phyloP scores from a whole-genome alignment of 2,113 vertebrate genomes.

The Proterorhinus semilunaris region DNA sequence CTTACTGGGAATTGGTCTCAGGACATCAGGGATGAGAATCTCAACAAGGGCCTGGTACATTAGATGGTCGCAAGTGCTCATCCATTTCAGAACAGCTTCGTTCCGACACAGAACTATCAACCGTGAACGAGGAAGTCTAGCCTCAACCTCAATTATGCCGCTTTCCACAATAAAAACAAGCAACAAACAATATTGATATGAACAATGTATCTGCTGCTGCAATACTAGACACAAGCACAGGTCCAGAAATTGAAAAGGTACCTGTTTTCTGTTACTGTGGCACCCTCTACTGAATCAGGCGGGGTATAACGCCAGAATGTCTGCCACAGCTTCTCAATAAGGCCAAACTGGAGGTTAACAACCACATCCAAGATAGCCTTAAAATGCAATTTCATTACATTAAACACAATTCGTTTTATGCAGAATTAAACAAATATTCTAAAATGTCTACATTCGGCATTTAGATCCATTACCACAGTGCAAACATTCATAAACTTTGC shows the following conservation, averaged over 20 bases:
- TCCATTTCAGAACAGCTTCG: constrained; percentile 90
- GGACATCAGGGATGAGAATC: constrained; percentile 96
- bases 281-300: constrained; percentile 77
- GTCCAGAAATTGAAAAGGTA: constrained; percentile 20
- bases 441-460: constrained; percentile 55
- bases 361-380: constrained; percentile 95
- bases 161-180: background rate
- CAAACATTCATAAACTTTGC: constrained; percentile 45
- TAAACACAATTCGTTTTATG: background rate
- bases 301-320: constrained; percentile 94
- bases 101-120: constrained; percentile 87
- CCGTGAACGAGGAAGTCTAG: constrained; percentile 80
- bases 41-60: constrained; percentile 97
- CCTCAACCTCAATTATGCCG: constrained; percentile 84
- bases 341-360: constrained; percentile 94
- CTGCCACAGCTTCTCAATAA: constrained; percentile 97
- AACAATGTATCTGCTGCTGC: too few species aligned
- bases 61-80: constrained; percentile 94
- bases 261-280: constrained; percentile 80
- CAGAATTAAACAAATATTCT: constrained; percentile 8
- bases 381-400: background rate
- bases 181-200: background rate
- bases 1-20: constrained; percentile 97
- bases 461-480: constrained; percentile 23
- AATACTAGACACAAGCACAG: background rate